Evolutionary conservation across 2,888 invertebrate genomes (phyloP), one percentile per base, ranked within the genome.

Genomic region (Horisme vitalbata): DNA sequence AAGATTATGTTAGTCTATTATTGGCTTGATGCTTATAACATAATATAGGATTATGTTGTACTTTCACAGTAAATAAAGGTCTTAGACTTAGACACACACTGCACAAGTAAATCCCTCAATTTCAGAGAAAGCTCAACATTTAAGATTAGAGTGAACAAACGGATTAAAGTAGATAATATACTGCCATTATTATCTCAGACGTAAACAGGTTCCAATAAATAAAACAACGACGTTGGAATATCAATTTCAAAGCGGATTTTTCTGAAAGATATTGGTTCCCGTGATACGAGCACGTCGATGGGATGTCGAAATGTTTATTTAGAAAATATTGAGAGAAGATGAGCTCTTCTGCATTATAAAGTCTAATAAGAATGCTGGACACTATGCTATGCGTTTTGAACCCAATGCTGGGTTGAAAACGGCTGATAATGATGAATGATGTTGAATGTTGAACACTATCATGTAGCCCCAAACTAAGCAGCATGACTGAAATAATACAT

Each of bases 241-340:
- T 57, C 57, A 57, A 57, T 57, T 55, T 57, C 52, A 55, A 55
- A 52, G 55, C 45, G 52, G 52, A 55, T 53, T 53, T 55, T 52
- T 55, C 57, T 27, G 9, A 28, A 35, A 39, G 59, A 52, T 59
- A 59, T 59, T 59, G 56, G 51, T 51, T 59, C 37, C 39, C 32
- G 37, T 53, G 49, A 53, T 39, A 43, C 41, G 52, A 33, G 49
- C 46, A 44, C 49, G 36, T 45, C 43, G 47, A 8, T 10, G 23
- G 31, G 34, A 39, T 49, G 45, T 20, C 23, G 39, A 44, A 39
- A 49, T 49, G 39, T 49, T 49, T 49, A 49, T 49, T 44, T 44
- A 49, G 48, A 44, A 49, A 45, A 44, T 35, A 32, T 44, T 35
- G 27, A 32, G 35, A 23, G 52, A 63, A 68, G 11, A 20, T 37